Conservation (phyloP, 2,888 invertebrate genomes). For the Micropterix aruncella region DNA sequence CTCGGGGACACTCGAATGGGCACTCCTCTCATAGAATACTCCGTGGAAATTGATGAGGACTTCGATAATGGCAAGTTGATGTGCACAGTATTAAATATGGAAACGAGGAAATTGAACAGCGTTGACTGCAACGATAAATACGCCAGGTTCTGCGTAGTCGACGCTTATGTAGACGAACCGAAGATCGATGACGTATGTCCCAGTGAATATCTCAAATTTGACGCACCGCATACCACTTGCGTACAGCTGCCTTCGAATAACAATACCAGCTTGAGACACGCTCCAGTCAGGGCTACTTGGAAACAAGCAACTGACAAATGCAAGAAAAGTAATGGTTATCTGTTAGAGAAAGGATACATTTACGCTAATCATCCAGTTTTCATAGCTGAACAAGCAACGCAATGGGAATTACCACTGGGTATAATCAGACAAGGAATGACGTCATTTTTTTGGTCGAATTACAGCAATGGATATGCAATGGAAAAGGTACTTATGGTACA, state of each 20-base stretch:
- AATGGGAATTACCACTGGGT: constrained; percentile 22
- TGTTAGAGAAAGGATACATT: constrained; percentile 29
- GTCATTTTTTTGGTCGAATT: constrained; percentile 16
- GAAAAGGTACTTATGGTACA: background rate
- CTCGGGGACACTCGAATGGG: constrained; percentile 20
- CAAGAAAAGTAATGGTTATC: constrained; percentile 19
- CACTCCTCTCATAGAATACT: constrained; percentile 17
- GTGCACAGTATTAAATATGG: constrained; percentile 24
- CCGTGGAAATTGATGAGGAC: constrained; percentile 17
- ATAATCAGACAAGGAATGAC: constrained; percentile 18
- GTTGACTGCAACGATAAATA: constrained; percentile 23
- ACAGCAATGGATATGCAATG: background rate
- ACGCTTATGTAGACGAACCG: constrained; percentile 20
- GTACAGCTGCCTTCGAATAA: constrained; percentile 14
- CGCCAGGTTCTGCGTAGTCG: constrained; percentile 28
- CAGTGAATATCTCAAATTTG: constrained; percentile 20
- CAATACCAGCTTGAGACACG: constrained; percentile 19
- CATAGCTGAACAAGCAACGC: constrained; percentile 11
- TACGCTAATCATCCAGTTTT: constrained; percentile 23
- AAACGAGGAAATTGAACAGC: constrained; percentile 20
- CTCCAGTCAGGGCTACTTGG: constrained; percentile 28
- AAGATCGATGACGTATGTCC: constrained; percentile 21
- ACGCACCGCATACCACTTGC: constrained; percentile 25
- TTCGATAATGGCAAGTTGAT: constrained; percentile 20
- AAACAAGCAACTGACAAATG: constrained; percentile 23